Evolutionary conservation across 2,888 invertebrate species (phyloP), one percentile per base, ranked within the genome.

Genomic region (Sepiola atlantica): DNA sequence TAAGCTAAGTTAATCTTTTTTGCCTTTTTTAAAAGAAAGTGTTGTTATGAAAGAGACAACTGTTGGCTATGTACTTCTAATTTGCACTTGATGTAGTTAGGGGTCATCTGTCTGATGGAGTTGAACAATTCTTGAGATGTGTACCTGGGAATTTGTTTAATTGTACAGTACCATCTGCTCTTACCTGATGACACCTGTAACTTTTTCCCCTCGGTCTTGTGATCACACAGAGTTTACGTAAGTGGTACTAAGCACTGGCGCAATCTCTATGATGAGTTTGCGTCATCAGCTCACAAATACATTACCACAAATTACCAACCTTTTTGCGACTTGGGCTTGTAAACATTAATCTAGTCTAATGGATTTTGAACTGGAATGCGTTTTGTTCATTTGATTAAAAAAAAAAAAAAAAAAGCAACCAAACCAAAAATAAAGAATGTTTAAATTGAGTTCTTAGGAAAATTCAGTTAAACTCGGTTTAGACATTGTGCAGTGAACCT

Each of bases 41-140:
- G n/a, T 32, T n/a, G n/a, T 2, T 45, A 4, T 2, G 0, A 1
- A n/a, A 0, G 12, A n/a, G n/a, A n/a, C 1, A n/a, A n/a, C 77
- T 77, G 18, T 77, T 21, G 3, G n/a, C 77, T 2, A 16, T 77
- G 77, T 77, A 77, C 32, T n/a, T 77, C 77, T 32, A n/a, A 14
- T 32, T 77, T 77, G 77, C 10, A 77, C 77, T 77, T 77, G n/a
- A 77, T 77, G 16, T 32, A 16, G n/a, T 32, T n/a, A 45, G 77
- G n/a, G n/a, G 77, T 77, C 77, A 18, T 77, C 32, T 32, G 77
- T 77, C 77, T 77, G 77, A n/a, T 77, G 16, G 77, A 77, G 77
- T 77, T 77, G 77, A 77, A 77, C n/a, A n/a, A 16, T 77, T 77
- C 77, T 77, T n/a, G 1, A 18, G 77, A 16, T 77, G n/a, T 77